A percentile compares a stretch with the other conserved stretches of the same genome.
phyloP scores from a whole-genome alignment of 64 coral and sea anemone genomes.

The Anthopleura sola region DNA sequence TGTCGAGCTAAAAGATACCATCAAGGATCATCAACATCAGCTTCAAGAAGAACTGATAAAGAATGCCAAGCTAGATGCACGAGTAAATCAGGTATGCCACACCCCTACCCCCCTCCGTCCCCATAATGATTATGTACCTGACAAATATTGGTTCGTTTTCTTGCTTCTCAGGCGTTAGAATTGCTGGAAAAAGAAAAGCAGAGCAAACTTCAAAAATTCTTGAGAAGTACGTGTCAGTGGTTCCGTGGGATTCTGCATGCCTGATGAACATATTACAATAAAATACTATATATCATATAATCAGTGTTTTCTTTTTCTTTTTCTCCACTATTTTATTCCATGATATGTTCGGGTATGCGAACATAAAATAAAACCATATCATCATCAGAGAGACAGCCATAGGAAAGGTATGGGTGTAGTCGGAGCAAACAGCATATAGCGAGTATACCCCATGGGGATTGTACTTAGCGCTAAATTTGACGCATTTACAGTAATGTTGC shows the following conservation, averaged over 20 bases:
- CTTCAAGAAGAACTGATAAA: background rate
- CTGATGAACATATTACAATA: background rate
- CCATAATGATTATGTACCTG: no score
- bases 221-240: background rate
- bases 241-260: background rate
- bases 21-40: constrained; percentile 3
- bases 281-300: background rate
- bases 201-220: background rate
- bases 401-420: no score
- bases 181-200: background rate
- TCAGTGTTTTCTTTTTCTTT: background rate
- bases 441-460: no score
- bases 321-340: background rate
- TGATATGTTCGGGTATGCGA: background rate
- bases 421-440: no score
- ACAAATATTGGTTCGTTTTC: background rate
- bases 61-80: background rate
- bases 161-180: background rate
- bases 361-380: background rate
- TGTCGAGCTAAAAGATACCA: background rate
- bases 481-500: no score
- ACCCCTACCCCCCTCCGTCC: background rate
- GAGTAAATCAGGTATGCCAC: background rate
- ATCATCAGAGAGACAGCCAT: no score
- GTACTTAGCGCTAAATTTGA: no score